phyloP scores from a whole-genome alignment of 2,888 invertebrate species.

The Eristalinus aeneus region DNA sequence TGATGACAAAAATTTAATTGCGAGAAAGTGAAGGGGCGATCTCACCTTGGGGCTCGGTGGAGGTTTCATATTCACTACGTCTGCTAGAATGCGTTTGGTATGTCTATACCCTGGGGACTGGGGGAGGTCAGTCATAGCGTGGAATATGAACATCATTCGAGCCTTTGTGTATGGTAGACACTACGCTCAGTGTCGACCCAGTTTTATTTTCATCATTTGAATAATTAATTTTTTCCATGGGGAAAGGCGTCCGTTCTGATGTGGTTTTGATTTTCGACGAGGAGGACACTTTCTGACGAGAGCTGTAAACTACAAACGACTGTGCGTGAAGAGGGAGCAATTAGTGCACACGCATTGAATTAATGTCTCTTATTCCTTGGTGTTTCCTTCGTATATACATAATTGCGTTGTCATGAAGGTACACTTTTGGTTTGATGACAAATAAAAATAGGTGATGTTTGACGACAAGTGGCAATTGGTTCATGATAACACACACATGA shows the following conservation, averaged over 20 bases:
- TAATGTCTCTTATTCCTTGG: neutral
- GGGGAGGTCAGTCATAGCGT: neutral
- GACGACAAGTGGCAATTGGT: too few relatives aligned
- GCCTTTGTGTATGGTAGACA: neutral
- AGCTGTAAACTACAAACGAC: neutral
- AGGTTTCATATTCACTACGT: neutral
- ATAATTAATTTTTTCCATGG: conserved; percentile 23
- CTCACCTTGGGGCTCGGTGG: neutral
- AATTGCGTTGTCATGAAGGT: too few relatives aligned
- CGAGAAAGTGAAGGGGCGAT: neutral
- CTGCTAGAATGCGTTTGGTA: neutral
- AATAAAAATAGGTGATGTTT: too few relatives aligned
- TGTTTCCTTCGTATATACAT: too few relatives aligned
- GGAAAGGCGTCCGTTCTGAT: too few relatives aligned
- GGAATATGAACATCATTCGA: neutral
- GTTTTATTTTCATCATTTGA: conserved; percentile 27
- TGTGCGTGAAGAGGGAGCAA: neutral
- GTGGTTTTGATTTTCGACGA: neutral
- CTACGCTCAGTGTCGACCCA: conserved; percentile 8
- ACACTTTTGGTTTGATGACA: too few relatives aligned
- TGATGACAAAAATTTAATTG: neutral
- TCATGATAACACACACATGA: too few relatives aligned
- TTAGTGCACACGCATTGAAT: neutral
- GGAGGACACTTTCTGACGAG: neutral
- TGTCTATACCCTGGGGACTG: neutral